Base-by-base conservation (phyloP, 1,140 invertebrate species). In the Reticulitermes speratus region DNA sequence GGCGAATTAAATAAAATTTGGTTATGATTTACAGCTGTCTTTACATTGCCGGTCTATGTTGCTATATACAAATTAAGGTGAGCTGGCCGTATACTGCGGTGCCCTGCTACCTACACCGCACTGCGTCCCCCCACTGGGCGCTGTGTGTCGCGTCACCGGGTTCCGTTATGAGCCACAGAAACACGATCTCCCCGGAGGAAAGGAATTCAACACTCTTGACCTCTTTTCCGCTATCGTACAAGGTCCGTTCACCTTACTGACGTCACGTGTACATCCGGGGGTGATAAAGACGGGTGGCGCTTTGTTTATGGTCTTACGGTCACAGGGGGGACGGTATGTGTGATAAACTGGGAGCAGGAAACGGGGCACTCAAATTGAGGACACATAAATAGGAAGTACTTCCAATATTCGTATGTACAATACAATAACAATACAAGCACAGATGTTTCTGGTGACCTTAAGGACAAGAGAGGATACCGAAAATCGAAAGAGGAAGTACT, bases 141-240 rank as follows among this genome's bases (percentile, higher is more conserved):
- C n/a, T 30, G 65, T 75, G n/a, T 8, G n/a, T 12, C 52, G 19
- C 52, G 52, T 55, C 52, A 55, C 14, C 0, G 7, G 7, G 65
- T 75, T 75, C 65, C 65, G 65, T 75, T 75, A 75, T 25, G 25
- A n/a, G 14, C 65, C n/a, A 6, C 65, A 75, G n/a, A 75, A 75
- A 75, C 65, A 16, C 14, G 25, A 16, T 75, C 65, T 12, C 65
- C 65, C 65, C 12, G 25, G 6, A 75, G n/a, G 8, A 30, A 30
- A n/a, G 65, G 65, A 75, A 75, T 75, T 30, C 65, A 12, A 75
- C 65, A 75, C 65, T 75, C 65, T 75, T 75, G 65, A 75, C 65
- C 65, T 30, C 65, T 75, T 75, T 75, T 75, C 65, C 5, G 65
- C n/a, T 75, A 75, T 75, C 65, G n/a, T 30, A 8, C 65, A 5